phyloP scores from a whole-genome alignment of 2,113 vertebrate species.

The Cervus canadensis region DNA sequence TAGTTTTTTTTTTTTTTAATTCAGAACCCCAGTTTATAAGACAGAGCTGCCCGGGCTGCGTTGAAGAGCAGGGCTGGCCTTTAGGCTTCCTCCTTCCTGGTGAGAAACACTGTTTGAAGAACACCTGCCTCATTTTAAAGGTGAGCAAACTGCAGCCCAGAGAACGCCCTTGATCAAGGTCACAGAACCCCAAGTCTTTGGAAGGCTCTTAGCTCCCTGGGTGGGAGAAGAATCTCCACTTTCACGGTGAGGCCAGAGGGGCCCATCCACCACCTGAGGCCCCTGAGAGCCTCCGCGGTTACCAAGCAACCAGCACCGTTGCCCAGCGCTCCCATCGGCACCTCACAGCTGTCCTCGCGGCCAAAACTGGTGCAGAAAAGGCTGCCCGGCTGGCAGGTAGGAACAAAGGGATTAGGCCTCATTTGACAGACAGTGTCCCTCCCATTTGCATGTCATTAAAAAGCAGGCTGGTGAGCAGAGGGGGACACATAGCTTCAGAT shows the following conservation, averaged over 20 bases:
- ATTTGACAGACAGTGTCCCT: constrained; percentile 53
- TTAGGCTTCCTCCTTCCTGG: neutral
- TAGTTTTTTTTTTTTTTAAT: neutral
- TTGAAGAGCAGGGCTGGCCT: neutral
- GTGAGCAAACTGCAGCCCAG: neutral
- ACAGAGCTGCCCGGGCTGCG: neutral
- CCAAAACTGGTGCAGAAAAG: constrained; percentile 42
- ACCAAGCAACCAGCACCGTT: constrained; percentile 36
- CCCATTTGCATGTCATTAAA: constrained; percentile 64
- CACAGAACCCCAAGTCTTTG: neutral
- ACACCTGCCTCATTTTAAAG: neutral
- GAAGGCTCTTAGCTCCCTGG: neutral
- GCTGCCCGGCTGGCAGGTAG: constrained; percentile 44
- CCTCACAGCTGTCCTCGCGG: constrained; percentile 36
- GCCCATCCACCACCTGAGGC: constrained; percentile 12
- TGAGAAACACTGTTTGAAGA: neutral
- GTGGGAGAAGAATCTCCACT: neutral
- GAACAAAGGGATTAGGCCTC: constrained; percentile 54
- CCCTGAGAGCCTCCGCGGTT: neutral
- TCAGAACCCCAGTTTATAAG: neutral
- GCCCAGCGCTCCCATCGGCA: neutral
- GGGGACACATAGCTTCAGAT: constrained; percentile 46
- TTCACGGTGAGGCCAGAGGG: neutral
- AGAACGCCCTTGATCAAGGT: neutral
- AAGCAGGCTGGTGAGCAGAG: constrained; percentile 37